Percentiles rank a stretch among this genome's conserved stretches.
These are phyloP conservation scores for Barypeithes pellucidus DNA, from an alignment of 2,888 invertebrate genomes.

Conservation along the genomic window DNA sequence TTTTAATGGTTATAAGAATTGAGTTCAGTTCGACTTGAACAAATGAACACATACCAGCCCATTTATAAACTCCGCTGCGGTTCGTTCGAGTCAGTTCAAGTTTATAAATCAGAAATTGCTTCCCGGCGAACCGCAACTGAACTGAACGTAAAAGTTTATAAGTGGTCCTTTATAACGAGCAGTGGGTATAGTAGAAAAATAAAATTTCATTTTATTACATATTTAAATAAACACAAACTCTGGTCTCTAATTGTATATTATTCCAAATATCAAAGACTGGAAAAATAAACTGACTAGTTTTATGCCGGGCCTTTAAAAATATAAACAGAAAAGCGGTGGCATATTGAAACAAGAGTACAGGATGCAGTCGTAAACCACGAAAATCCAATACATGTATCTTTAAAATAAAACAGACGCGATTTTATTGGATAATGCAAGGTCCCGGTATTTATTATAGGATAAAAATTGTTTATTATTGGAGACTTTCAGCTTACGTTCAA, in stretches of 20 bases:
- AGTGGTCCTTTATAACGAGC: too few species aligned
- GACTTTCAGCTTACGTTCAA: slow-evolving; percentile 5
- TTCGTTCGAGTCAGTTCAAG: too few species aligned
- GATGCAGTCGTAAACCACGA: slow-evolving; percentile 23
- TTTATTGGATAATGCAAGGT: slow-evolving; percentile 17
- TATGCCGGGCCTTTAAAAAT: slow-evolving; percentile 10
- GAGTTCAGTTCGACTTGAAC: too few species aligned
- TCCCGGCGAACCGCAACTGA: too few species aligned
- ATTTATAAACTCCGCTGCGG: too few species aligned
- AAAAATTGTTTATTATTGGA: slow-evolving; percentile 18
- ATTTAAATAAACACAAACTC: too few species aligned
- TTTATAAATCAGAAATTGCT: too few species aligned
- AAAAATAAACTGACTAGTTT: slow-evolving; percentile 18
- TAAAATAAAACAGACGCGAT: slow-evolving; percentile 17
- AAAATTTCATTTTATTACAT: too few species aligned
- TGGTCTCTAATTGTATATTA: not conserved
- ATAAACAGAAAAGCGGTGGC: slow-evolving; percentile 17
- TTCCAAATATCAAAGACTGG: slow-evolving; percentile 7
- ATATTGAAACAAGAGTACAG: slow-evolving; percentile 27
- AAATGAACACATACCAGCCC: too few species aligned
- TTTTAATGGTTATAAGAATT: too few species aligned
- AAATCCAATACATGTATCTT: slow-evolving; percentile 32
- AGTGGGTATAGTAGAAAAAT: too few species aligned
- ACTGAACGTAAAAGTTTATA: too few species aligned
- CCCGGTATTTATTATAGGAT: slow-evolving; percentile 14